Evolutionary conservation across 2,113 vertebrate genomes (phyloP).

Genomic region (Nesospiza acunhae): DNA sequence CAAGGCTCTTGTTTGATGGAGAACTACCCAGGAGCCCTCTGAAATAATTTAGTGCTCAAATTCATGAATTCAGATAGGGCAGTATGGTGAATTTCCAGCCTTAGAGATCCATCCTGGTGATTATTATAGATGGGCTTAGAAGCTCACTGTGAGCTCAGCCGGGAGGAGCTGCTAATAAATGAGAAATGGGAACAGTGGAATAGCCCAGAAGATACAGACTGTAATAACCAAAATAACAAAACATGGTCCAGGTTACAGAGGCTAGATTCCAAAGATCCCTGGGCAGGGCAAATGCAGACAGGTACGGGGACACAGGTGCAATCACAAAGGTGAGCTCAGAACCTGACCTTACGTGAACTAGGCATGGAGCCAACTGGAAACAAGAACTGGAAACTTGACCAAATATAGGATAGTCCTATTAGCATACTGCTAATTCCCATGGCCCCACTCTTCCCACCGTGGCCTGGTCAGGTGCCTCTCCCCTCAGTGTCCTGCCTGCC

Average conservation of each 20-base stretch:
- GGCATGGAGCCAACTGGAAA: background rate
- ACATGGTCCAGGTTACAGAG: background rate
- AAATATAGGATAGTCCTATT: background rate
- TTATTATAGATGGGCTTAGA: background rate
- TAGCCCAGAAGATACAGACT: background rate
- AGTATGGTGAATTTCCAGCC: background rate
- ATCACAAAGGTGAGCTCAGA: background rate
- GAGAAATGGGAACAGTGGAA: background rate
- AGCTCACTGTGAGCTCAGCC: background rate
- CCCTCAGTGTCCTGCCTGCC: background rate
- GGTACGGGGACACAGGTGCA: background rate
- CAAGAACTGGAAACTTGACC: background rate
- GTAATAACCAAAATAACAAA: background rate
- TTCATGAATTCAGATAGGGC: background rate
- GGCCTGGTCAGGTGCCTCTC: background rate
- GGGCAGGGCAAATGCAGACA: background rate
- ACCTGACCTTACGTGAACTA: background rate
- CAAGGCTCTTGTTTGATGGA: background rate
- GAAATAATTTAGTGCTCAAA: background rate
- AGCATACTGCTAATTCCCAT: background rate
- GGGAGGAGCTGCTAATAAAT: background rate
- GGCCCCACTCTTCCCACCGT: background rate
- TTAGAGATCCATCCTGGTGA: background rate
- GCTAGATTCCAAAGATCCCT: background rate
- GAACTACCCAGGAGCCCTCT: background rate